Percentiles rank a stretch among this genome's conserved stretches.
phyloP scores from a whole-genome alignment of 2,113 vertebrate species.

The Centropristis striata region DNA sequence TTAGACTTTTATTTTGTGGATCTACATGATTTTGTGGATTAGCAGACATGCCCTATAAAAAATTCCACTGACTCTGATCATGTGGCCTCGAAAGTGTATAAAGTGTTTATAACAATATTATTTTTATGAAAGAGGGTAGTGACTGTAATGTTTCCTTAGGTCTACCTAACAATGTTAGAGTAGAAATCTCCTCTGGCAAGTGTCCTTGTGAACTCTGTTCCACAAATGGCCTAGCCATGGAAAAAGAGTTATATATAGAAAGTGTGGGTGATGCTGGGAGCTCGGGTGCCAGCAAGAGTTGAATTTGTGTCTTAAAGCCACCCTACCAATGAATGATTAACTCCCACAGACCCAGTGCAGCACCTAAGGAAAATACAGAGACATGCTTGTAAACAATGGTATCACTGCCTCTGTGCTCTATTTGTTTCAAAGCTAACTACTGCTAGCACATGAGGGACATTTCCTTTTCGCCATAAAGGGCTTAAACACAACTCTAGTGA shows the following conservation, averaged over 20 bases:
- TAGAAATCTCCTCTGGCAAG: constrained; percentile 75
- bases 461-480: constrained; percentile 55
- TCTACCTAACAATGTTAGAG: constrained; percentile 68
- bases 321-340: constrained; percentile 79
- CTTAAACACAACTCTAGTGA: constrained; percentile 58
- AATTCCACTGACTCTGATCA: constrained; percentile 10
- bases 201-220: constrained; percentile 80
- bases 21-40: constrained; percentile 5
- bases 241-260: constrained; percentile 87
- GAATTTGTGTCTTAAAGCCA: constrained; percentile 82
- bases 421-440: constrained; percentile 65
- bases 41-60: neutral
- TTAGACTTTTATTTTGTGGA: neutral
- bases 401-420: constrained; percentile 58
- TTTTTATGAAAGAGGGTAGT: constrained; percentile 59
- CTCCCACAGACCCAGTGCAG: constrained; percentile 69
- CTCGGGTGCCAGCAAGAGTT: constrained; percentile 78
- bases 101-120: constrained; percentile 37
- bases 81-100: constrained; percentile 16
- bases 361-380: constrained; percentile 59
- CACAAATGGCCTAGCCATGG: constrained; percentile 81
- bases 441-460: constrained; percentile 48
- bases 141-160: constrained; percentile 58
- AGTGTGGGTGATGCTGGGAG: constrained; percentile 80
- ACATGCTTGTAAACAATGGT: constrained; percentile 61